A percentile compares a stretch with the other conserved stretches of the same genome.
Conservation (phyloP, 1,140 invertebrate species). For the Leptinotarsa texana region DNA sequence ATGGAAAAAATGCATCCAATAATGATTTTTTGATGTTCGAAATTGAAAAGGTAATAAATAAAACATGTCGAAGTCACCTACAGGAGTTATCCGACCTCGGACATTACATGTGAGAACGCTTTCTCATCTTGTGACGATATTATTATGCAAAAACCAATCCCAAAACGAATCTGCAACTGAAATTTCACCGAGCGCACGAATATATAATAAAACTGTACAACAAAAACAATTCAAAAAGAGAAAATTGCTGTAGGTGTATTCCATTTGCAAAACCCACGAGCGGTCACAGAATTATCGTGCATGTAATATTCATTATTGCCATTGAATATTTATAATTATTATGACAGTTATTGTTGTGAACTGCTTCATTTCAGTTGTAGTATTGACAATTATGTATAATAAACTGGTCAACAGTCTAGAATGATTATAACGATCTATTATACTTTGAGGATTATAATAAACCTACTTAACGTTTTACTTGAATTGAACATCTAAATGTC, state of each 20-base stretch:
- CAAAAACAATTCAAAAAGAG: not conserved
- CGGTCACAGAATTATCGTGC: not conserved
- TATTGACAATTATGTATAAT: not conserved
- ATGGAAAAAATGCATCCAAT: too few relatives aligned
- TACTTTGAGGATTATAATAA: too few relatives aligned
- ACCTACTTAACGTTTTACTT: too few relatives aligned
- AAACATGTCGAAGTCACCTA: too few relatives aligned
- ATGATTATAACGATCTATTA: not conserved
- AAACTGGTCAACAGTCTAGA: not conserved
- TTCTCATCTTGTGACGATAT: not conserved
- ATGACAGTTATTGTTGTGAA: conserved; percentile 3
- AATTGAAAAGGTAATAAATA: too few relatives aligned
- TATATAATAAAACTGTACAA: too few relatives aligned
- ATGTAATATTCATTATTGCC: not conserved
- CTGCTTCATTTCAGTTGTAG: not conserved
- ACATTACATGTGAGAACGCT: too few relatives aligned
- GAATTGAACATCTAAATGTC: too few relatives aligned
- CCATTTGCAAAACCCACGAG: conserved; percentile 1
- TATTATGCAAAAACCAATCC: not conserved
- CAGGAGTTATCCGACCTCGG: too few relatives aligned
- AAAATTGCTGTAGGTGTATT: not conserved
- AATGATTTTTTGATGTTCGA: too few relatives aligned
- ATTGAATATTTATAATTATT: conserved; percentile 1
- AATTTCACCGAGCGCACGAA: not conserved
- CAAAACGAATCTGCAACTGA: not conserved